These are phyloP conservation scores for Poecile atricapillus DNA, from an alignment of 2,113 vertebrate genomes.

Conservation along the genomic window DNA sequence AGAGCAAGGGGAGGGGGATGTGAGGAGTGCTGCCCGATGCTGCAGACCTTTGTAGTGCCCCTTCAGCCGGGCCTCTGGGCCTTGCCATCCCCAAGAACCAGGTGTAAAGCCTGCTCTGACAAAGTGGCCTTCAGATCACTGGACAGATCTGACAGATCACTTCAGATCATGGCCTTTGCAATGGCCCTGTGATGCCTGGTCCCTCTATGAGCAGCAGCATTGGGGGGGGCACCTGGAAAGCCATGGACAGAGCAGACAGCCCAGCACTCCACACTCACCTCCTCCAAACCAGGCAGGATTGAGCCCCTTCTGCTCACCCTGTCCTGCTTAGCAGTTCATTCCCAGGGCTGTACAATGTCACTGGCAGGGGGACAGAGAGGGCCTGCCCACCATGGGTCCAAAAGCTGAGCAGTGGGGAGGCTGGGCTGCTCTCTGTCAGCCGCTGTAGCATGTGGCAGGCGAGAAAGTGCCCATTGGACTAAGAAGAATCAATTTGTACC, in stretches of 20 bases:
- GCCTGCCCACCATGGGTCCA: fast-evolving
- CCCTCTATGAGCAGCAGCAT: fast-evolving
- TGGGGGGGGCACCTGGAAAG: fast-evolving
- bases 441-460: fast-evolving
- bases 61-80: neutral
- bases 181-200: fast-evolving
- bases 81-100: neutral
- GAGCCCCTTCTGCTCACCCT: neutral
- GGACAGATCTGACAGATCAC: too few relatives aligned
- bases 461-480: neutral
- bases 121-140: neutral
- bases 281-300: neutral
- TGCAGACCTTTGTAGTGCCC: fast-evolving
- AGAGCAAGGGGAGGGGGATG: neutral
- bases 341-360: fast-evolving
- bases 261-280: neutral
- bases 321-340: neutral
- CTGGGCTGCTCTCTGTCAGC: neutral
- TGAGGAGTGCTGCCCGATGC: fast-evolving
- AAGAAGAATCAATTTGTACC: slow-evolving; percentile 1
- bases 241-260: neutral
- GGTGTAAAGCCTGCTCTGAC: neutral
- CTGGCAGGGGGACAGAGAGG: neutral
- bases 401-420: fast-evolving
- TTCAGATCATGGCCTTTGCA: fast-evolving